Conservation (phyloP, 2,888 invertebrate genomes). For the Thymelicus acteon region DNA sequence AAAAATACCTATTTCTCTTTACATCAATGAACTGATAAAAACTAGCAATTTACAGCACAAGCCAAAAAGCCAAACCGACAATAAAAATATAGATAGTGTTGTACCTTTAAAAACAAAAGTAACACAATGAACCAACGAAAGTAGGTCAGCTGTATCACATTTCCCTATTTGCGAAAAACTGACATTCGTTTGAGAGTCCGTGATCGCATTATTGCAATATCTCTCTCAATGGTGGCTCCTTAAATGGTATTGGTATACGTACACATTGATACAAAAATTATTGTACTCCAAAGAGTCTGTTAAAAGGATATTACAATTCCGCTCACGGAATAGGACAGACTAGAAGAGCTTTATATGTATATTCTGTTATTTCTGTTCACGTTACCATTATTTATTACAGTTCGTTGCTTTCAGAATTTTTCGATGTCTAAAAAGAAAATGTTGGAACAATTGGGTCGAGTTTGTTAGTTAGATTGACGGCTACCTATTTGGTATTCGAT, state of each 20-base stretch:
- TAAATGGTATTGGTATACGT: neutral
- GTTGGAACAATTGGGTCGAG: conserved; percentile 17
- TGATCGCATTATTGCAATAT: conserved; percentile 37
- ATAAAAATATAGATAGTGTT: conserved; percentile 1
- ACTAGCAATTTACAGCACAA: neutral
- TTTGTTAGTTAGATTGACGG: conserved; percentile 36
- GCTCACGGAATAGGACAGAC: conserved; percentile 43
- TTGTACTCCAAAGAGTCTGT: conserved; percentile 55
- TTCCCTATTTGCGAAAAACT: conserved; percentile 20
- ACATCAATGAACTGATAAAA: too few species aligned
- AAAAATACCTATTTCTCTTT: too few species aligned
- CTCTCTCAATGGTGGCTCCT: neutral
- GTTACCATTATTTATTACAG: conserved; percentile 35
- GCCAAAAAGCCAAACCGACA: neutral
- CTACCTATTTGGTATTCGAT: conserved; percentile 24
- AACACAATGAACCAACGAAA: neutral
- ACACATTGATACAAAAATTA: conserved; percentile 43
- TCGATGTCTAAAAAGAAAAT: conserved; percentile 26
- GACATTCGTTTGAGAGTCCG: conserved; percentile 16
- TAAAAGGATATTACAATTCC: conserved; percentile 74
- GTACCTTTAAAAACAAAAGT: conserved; percentile 7
- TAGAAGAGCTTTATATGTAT: conserved; percentile 38
- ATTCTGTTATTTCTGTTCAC: conserved; percentile 27
- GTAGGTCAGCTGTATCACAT: conserved; percentile 14
- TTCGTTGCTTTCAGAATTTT: conserved; percentile 30